Percentiles rank a stretch among this genome's conserved stretches.
These are phyloP conservation scores for Hypomesus transpacificus DNA, from an alignment of 2,113 vertebrate species.

Conservation along the genomic window DNA sequence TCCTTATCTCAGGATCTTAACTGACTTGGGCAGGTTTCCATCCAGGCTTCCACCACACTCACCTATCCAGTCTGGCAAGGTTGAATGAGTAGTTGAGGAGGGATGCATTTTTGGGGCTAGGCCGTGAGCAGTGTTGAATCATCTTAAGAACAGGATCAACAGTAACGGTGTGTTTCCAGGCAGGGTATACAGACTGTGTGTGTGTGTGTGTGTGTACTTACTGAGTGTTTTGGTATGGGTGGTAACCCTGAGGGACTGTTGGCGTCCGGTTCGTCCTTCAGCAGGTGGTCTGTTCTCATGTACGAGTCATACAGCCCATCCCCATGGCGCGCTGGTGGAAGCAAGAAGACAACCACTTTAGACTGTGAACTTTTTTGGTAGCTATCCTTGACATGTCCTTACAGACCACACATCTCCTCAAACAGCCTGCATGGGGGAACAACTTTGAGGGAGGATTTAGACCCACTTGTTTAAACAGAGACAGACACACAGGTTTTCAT, in stretches of 20 bases:
- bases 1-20: too few relatives aligned
- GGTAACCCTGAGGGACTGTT: conserved; percentile 82
- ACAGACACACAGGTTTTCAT: neutral
- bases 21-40: too few relatives aligned
- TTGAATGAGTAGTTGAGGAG: neutral
- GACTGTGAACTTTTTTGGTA: neutral
- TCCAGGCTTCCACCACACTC: neutral
- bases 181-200: neutral
- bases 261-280: conserved; percentile 79
- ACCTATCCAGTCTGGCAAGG: neutral
- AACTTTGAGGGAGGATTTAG: too few relatives aligned
- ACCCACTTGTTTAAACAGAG: neutral
- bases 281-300: conserved; percentile 92
- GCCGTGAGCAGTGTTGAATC: conserved; percentile 23
- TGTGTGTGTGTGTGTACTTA: conserved; percentile 64
- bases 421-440: neutral
- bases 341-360: conserved; percentile 17
- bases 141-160: conserved; percentile 38
- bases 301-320: conserved; percentile 93
- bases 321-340: conserved; percentile 77
- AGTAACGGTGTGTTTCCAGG: neutral
- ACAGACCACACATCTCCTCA: neutral
- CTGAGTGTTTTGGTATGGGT: conserved; percentile 82
- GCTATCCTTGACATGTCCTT: neutral
- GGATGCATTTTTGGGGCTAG: neutral